Evolutionary conservation across 2,113 vertebrate genomes (phyloP).

Genomic region (Paralichthys olivaceus): DNA sequence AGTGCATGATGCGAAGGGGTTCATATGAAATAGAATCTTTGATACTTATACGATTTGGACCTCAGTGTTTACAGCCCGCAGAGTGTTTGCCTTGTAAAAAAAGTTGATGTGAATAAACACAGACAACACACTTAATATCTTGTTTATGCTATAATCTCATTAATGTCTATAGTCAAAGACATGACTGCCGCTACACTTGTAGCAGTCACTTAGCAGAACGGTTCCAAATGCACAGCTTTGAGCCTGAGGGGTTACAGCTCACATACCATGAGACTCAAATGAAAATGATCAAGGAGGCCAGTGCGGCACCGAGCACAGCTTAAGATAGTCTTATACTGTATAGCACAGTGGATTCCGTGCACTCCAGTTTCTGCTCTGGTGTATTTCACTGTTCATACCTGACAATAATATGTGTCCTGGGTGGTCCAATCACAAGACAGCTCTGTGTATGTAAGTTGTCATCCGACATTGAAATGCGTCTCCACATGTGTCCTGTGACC

Average conservation of each 20-base stretch:
- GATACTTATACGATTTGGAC: neutral
- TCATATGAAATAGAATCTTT: neutral
- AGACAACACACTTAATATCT: constrained; percentile 46
- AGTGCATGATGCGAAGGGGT: neutral
- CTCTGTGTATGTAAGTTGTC: neutral
- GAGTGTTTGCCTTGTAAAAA: constrained; percentile 13
- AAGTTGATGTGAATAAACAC: constrained; percentile 48
- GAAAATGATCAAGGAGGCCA: constrained; percentile 60
- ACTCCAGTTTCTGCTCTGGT: constrained; percentile 11
- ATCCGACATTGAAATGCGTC: neutral
- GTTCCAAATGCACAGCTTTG: constrained; percentile 53
- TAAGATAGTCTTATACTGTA: constrained; percentile 28
- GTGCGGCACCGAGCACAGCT: constrained; percentile 13
- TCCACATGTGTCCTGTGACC: neutral
- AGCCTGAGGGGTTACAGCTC: constrained; percentile 56
- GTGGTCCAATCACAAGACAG: neutral
- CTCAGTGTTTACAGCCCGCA: constrained; percentile 18
- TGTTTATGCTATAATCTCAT: constrained; percentile 55
- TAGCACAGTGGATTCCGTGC: constrained; percentile 19
- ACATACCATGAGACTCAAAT: constrained; percentile 49
- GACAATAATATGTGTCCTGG: neutral
- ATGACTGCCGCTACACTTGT: constrained; percentile 43
- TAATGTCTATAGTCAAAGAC: constrained; percentile 51
- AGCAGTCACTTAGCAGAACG: constrained; percentile 48
- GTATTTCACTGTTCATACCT: constrained; percentile 16